Conservation (phyloP, 2,113 vertebrate genomes). For the Syngnathus scovelli region DNA sequence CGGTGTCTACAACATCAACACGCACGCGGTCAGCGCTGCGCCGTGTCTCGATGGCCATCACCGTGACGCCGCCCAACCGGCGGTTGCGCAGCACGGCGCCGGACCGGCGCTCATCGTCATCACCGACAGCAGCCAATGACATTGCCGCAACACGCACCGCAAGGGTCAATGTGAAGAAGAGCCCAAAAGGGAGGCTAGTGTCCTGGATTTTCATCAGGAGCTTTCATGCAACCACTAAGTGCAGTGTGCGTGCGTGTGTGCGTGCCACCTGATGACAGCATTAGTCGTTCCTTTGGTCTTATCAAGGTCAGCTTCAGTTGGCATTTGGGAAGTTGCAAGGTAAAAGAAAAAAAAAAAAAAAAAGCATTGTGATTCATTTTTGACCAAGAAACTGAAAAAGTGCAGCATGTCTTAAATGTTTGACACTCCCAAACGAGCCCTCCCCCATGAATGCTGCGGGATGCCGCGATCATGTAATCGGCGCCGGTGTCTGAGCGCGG, state of each 20-base stretch:
- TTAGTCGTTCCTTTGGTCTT: neutral
- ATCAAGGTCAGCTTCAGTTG: neutral
- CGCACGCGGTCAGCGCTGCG: constrained; percentile 85
- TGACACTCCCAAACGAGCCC: neutral
- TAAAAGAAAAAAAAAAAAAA: neutral
- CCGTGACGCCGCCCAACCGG: constrained; percentile 45
- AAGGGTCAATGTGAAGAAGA: neutral
- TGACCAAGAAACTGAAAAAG: too few species aligned
- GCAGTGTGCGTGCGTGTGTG: neutral
- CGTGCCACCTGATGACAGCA: neutral
- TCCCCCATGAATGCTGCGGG: too few species aligned
- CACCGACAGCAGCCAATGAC: constrained; percentile 71
- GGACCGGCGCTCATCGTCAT: constrained; percentile 94
- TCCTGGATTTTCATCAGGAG: neutral
- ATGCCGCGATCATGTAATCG: neutral
- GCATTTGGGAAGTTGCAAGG: neutral
- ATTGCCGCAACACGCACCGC: constrained; percentile 9
- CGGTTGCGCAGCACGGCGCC: constrained; percentile 83
- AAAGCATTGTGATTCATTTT: neutral
- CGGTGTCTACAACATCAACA: constrained; percentile 94
- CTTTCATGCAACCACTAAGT: neutral
- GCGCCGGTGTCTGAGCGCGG: neutral
- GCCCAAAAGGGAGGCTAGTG: neutral
- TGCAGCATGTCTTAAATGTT: neutral
- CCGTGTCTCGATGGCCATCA: constrained; percentile 28